phyloP scores from a whole-genome alignment of 2,888 invertebrate genomes.

The Drosophila putrida region DNA sequence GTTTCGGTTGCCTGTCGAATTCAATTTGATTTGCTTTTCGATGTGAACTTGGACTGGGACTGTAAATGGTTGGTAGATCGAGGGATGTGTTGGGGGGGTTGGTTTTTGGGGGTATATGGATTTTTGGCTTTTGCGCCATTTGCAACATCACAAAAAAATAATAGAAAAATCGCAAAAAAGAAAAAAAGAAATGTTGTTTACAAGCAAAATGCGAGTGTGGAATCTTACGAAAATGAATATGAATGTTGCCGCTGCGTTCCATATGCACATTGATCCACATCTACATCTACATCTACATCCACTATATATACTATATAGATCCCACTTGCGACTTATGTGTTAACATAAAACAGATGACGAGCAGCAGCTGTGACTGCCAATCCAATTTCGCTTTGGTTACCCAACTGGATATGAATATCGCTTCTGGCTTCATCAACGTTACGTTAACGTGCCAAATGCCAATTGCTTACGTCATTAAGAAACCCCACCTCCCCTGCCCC shows the following conservation, averaged over 20 bases:
- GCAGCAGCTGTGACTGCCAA: conserved; percentile 76
- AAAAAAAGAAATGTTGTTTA: conserved; percentile 63
- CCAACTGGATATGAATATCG: conserved; percentile 47
- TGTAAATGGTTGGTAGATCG: conserved; percentile 1
- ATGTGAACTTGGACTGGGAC: conserved; percentile 39
- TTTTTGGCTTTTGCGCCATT: conserved; percentile 50
- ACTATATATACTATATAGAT: conserved; percentile 1
- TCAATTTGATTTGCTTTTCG: conserved; percentile 76
- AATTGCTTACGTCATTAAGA: conserved; percentile 33
- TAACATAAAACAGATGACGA: conserved; percentile 78
- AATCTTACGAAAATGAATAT: conserved; percentile 66
- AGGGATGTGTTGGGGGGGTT: not conserved
- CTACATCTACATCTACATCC: conserved; percentile 1
- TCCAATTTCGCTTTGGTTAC: conserved; percentile 39
- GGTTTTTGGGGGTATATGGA: not conserved
- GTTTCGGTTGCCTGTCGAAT: conserved; percentile 76
- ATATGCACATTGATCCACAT: conserved; percentile 70
- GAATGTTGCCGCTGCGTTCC: conserved; percentile 59
- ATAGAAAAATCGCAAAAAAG: not conserved
- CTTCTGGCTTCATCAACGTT: conserved; percentile 35
- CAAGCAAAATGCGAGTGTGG: conserved; percentile 65
- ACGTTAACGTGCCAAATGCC: conserved; percentile 37
- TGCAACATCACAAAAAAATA: conserved; percentile 40
- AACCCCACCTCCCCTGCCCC: not conserved
- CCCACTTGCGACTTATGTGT: conserved; percentile 58